Evolutionary conservation across 2,113 vertebrate species (phyloP), one percentile per base, ranked within the genome.

Genomic region (Brachionichthys hirsutus): DNA sequence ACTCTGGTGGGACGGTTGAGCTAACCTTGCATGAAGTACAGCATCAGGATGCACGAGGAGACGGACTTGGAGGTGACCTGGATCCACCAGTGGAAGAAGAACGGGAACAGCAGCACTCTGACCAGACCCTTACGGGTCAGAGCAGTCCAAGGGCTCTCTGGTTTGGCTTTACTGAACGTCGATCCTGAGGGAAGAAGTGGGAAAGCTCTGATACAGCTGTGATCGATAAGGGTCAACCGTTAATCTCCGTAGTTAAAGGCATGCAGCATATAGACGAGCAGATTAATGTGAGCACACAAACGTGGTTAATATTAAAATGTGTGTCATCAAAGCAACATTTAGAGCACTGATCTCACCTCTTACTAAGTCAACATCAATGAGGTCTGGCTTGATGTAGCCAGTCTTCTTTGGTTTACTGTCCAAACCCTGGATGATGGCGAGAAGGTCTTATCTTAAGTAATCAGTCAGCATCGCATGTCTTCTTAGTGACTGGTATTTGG

Each of bases 41-140:
- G 92, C 43, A 94, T 54, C 30, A 99, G 88, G 56, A 99, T 93
- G 84, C 94, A 97, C 22, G 80, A 88, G 45, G 94, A 98, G 77
- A 98, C 93, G 16, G 90, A 85, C 68, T 80, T 91, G 57, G 95
- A 98, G 4, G 97, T 99, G 20, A 99, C 97, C 80, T 95, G 95
- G 67, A 96, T 97, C 97, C 97, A 99, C 97, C 97, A 99, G 2
- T 77, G 91, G 84, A 94, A 95, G 90, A 99, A 99, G 46, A 99
- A 86, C 0, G 97, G 97, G 12, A 98, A 98, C 17, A 98, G 92
- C 0, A 98, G 88, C 19, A 99, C 97, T 36, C 97, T 85, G 52
- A 99, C 96, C 45, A 98, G 90, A 52, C 97, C 97, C 7, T 99
- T 99, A 44, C 96, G 90, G 2, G 97, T 96, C 44, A 98, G 85